Evolutionary conservation across 2,888 invertebrate species (phyloP).

Genomic region (Hirtodrosophila duncani): DNA sequence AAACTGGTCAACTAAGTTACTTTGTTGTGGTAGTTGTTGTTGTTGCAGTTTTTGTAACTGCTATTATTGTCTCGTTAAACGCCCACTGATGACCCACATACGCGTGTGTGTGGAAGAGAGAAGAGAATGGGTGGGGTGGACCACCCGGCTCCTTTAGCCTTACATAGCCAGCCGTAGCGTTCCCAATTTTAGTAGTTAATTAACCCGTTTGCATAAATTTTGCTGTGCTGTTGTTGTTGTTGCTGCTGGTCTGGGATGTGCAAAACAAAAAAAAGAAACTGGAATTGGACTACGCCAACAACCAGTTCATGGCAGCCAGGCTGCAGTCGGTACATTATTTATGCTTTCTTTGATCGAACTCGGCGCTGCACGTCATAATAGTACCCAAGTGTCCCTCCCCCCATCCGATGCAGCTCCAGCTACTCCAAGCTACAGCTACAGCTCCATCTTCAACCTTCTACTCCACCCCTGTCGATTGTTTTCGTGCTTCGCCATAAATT

Average conservation of each 20-base stretch:
- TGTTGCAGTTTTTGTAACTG: constrained; percentile 17
- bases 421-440: neutral
- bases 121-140: constrained; percentile 28
- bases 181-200: constrained; percentile 64
- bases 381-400: constrained; percentile 14
- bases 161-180: constrained; percentile 47
- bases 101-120: constrained; percentile 3
- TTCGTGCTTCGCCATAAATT: constrained; percentile 61
- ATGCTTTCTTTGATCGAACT: constrained; percentile 71
- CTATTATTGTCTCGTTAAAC: constrained; percentile 50
- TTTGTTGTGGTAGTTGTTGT: constrained; percentile 9
- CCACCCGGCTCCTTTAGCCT: constrained; percentile 46
- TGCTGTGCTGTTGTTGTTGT: no score
- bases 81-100: constrained; percentile 62
- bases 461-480: constrained; percentile 44
- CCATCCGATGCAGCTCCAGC: no score
- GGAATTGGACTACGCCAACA: constrained; percentile 11
- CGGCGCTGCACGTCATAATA: constrained; percentile 67
- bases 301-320: constrained; percentile 20
- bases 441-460: neutral
- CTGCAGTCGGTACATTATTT: constrained; percentile 54
- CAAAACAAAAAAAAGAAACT: neutral
- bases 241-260: no score
- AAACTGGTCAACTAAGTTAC: constrained; percentile 27
- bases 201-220: constrained; percentile 74